Base-by-base conservation (phyloP, 2,113 vertebrate genomes). In the Amphiprion ocellaris region DNA sequence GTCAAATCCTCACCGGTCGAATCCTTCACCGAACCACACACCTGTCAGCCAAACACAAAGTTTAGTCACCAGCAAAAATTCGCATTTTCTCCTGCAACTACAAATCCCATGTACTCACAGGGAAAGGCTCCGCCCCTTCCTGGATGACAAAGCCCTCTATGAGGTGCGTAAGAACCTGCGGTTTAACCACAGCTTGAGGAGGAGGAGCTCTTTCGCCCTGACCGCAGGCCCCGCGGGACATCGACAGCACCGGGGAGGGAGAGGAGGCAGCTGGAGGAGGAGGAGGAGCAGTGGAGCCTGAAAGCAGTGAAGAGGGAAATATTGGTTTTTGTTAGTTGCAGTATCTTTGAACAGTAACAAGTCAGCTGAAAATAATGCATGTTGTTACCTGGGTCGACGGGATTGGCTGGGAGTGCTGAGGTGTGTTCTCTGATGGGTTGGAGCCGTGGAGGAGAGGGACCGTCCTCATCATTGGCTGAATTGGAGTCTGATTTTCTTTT, bases 121-220 rank as follows among this genome's bases (percentile, higher is more conserved):
- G 98, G 90, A 99, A 99, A 15, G 98, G 98, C 79, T 99, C 97
- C 3, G 97, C 97, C 91, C 98, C 98, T 80, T 99, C 98, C 92
- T 99, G 98, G 91, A 99, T 99, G 65, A 99, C 97, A 24, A 99
- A 99, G 79, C 98, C 98, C 85, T 99, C 98, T 1, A 99, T 99
- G 81, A 99, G 96, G 83, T 99, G 98, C 0, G 98, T 99, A n/a
- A 99, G 97, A 84, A 99, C 97, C 79, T 97, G 97, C 0, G 98
- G 98, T 88, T 99, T 99, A 53, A 99, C 97, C 0, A 99, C 99
- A 67, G 98, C 98, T 85, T 99, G 98, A 5, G 98, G 98, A 1
- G 93, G 91, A 12, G 96, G 97, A 37, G 84, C 97, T 94, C 90
- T 96, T 92, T 92, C 96, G 75, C 63, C 95, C 90, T 77, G 96